Evolutionary conservation across 2,797 vertebrate species (phyloP), one percentile per base, ranked within the genome.

Genomic region (Percopsis omiscomaycus): DNA sequence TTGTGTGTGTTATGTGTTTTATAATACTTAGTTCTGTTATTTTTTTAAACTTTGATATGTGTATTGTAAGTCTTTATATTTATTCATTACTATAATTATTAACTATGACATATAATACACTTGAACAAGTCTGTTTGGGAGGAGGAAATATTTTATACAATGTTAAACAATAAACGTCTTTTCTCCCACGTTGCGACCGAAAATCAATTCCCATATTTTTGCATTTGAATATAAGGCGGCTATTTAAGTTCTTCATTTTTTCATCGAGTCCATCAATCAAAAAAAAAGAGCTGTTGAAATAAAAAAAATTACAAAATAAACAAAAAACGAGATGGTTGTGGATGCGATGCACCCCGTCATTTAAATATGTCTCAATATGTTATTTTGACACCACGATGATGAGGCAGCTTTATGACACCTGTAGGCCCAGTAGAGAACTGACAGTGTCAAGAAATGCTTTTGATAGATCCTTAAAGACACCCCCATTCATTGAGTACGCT

Each of bases 381-480:
- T 57, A 52, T 15, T 68, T 62, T 82, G 74, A 80, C 78, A 76
- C 58, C 47, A 60, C 66, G 55, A 50, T 68, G 76, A 83, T 66
- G 45, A 66, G 14, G 66, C 57, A 5, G 79, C 73, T 59, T 42
- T 86, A 73, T 88, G 83, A 88, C 89, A 92, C 92, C 89, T 91
- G 86, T 91, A 87, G 85, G 87, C 81, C 84, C 79, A 64, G 48
- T 68, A 55, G 70, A 67, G 64, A 71, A 74, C 68, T 30, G 55
- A 64, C 75, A 73, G 68, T 67, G 73, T 37, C 59, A 70, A 81
- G 75, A 66, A 65, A 75, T 51, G 53, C 82, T 81, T 68, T 79
- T 84, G 82, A 90, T 84, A 82, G 78, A 91, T 91, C 91, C 91
- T 86, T 81, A 89, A 91, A 92, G 81, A 92, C 82, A 78, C 80